These are phyloP conservation scores for Himalopsyche tibetana DNA, from an alignment of 2,888 invertebrate genomes.

Conservation along the genomic window DNA sequence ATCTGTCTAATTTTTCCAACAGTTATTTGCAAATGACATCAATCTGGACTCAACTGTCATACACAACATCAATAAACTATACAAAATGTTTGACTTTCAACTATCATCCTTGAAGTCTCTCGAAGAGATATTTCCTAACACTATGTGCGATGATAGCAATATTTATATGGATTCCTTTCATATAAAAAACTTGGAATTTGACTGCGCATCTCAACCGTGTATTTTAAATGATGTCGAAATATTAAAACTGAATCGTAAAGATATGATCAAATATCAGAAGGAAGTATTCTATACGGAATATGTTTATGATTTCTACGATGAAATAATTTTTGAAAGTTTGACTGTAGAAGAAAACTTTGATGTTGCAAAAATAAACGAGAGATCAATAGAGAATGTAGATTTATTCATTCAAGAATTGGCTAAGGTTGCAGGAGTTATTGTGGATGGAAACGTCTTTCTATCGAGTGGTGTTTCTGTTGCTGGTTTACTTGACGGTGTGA, in stretches of 20 bases:
- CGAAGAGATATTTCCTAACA: conserved; percentile 54
- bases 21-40: conserved; percentile 60
- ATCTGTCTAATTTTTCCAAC: not conserved
- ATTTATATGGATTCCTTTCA: conserved; percentile 50
- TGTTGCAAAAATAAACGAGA: conserved; percentile 68
- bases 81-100: conserved; percentile 57
- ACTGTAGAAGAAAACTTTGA: conserved; percentile 67
- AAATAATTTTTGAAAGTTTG: conserved; percentile 68
- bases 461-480: conserved; percentile 67
- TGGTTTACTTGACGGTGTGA: conserved; percentile 68
- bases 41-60: conserved; percentile 54
- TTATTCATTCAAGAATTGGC: conserved; percentile 66
- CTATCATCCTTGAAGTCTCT: conserved; percentile 56
- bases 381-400: conserved; percentile 67
- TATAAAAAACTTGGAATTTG: conserved; percentile 60
- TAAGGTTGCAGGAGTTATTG: conserved; percentile 67
- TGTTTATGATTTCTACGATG: conserved; percentile 67
- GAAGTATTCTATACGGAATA: conserved; percentile 67
- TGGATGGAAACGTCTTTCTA: conserved; percentile 68
- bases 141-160: conserved; percentile 49
- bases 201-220: conserved; percentile 55
- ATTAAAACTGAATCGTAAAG: conserved; percentile 67
- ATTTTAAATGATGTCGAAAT: conserved; percentile 67
- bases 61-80: conserved; percentile 61
- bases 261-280: conserved; percentile 67